Percentiles rank a stretch among this genome's conserved stretches.
Conservation (phyloP, 2,888 invertebrate species). For the Dicranocentrus wangi region DNA sequence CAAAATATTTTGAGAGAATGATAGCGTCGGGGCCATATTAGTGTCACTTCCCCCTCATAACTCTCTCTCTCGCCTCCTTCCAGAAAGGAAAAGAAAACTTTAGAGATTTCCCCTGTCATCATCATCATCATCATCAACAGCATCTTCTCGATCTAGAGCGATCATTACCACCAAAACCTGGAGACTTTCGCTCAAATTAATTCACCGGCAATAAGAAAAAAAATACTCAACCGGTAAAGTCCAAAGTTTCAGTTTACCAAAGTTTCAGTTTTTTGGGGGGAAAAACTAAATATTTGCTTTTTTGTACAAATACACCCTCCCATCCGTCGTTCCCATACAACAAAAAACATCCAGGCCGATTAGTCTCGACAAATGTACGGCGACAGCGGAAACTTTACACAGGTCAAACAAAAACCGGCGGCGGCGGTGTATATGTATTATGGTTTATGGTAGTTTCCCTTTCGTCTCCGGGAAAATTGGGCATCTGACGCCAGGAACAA, state of each 20-base stretch:
- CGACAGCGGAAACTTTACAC: not conserved
- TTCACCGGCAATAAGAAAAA: not conserved
- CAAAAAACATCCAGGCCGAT: not conserved
- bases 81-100: not conserved
- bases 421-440: not conserved
- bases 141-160: not conserved
- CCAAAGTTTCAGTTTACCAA: not conserved
- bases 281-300: not conserved
- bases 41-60: not conserved
- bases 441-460: too few species aligned
- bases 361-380: not conserved
- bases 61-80: not conserved
- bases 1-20: too few species aligned
- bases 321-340: not conserved
- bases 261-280: not conserved
- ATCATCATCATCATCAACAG: not conserved
- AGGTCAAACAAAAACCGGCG: slow-evolving; percentile 9
- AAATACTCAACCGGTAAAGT: not conserved
- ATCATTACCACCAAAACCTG: too few species aligned
- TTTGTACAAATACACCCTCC: not conserved
- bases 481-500: not conserved
- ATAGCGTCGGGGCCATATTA: too few species aligned
- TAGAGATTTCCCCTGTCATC: not conserved
- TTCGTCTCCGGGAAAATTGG: not conserved
- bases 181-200: too few species aligned